phyloP scores from a whole-genome alignment of 2,113 vertebrate genomes.

The Gnathonemus echidnorhynchus region DNA sequence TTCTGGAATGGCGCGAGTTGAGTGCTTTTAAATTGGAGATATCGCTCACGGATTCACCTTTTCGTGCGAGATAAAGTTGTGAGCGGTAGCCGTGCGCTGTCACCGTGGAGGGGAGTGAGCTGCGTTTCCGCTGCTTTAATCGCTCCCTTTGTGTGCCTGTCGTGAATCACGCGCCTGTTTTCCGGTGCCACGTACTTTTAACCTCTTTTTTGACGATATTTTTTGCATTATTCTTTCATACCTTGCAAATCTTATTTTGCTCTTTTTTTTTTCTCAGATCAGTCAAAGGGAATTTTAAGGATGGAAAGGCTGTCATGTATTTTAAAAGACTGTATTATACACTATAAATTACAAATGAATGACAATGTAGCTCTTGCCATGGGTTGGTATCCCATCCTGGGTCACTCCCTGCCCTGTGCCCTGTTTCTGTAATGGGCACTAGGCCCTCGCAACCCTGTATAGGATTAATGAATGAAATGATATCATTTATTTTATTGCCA shows the following conservation, averaged over 20 bases:
- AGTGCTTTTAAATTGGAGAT: slow-evolving; percentile 99
- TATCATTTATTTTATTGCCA: neutral
- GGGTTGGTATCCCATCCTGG: neutral
- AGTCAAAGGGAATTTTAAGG: neutral
- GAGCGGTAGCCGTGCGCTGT: slow-evolving; percentile 96
- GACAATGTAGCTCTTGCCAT: neutral
- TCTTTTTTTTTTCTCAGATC: neutral
- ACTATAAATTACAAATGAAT: neutral
- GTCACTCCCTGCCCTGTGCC: neutral
- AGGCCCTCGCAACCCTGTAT: neutral
- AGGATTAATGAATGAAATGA: neutral
- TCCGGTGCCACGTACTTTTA: neutral
- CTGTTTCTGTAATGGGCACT: neutral
- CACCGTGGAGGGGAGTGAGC: slow-evolving; percentile 68
- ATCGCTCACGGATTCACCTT: slow-evolving; percentile 99
- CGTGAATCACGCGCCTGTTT: neutral
- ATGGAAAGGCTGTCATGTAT: neutral
- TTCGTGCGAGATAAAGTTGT: slow-evolving; percentile 99
- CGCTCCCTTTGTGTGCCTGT: slow-evolving; percentile 12
- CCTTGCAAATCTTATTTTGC: neutral
- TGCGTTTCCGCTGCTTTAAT: slow-evolving; percentile 14
- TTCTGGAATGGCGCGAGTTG: slow-evolving; percentile 97
- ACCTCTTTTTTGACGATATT: neutral
- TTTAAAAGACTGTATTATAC: neutral
- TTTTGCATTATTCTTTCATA: neutral